Conservation (phyloP, 2,797 vertebrate genomes). For the Amazona finschi region DNA sequence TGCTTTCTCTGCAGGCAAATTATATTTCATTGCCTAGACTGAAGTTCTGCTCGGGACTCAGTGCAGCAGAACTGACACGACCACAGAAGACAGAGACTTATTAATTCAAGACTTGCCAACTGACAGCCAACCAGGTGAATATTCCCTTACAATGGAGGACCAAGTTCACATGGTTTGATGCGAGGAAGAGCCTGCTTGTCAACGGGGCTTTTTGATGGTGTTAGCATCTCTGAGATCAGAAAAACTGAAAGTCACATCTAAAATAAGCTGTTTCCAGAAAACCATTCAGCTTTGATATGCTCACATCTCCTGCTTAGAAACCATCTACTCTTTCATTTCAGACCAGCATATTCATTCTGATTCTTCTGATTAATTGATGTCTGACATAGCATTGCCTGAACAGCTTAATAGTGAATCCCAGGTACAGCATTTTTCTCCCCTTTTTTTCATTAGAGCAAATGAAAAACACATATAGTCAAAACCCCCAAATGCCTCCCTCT, state of each 20-base stretch:
- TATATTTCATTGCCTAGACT: neutral
- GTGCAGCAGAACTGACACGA: neutral
- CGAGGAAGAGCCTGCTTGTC: neutral
- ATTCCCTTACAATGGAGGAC: neutral
- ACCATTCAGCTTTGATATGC: neutral
- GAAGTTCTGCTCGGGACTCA: neutral
- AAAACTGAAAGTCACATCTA: neutral
- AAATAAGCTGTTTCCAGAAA: neutral
- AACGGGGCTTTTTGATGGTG: neutral
- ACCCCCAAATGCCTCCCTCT: neutral
- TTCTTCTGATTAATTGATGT: neutral
- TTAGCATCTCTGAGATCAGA: neutral
- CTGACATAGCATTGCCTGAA: neutral
- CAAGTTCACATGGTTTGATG: neutral
- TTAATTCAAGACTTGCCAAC: neutral
- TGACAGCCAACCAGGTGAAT: neutral
- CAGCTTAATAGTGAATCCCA: neutral
- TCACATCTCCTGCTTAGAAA: neutral
- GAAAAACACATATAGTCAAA: neutral
- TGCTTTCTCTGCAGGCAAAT: neutral
- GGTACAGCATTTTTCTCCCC: neutral
- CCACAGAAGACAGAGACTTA: neutral
- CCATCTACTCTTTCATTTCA: neutral
- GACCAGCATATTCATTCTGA: neutral
- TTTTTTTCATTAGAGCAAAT: neutral